Base-by-base conservation (phyloP, 1,140 invertebrate genomes). In the Heliconius melpomene region DNA sequence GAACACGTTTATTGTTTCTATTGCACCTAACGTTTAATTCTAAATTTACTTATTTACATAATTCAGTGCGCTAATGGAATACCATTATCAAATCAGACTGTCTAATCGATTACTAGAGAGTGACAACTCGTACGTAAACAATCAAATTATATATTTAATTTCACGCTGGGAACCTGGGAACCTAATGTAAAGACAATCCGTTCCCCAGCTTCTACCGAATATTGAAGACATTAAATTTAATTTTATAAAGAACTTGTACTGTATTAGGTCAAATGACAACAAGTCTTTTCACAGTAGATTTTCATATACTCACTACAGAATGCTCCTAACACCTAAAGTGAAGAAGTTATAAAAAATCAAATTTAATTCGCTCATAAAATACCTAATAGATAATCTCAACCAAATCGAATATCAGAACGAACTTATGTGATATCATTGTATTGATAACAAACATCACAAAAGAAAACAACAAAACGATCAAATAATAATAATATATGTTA, bases 21-120 rank as follows among this genome's bases (percentile, higher is more conserved):
- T 66, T 26, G 60, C 60, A 66, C 26, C 60, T 66, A 66, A 7
- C 23, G 11, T 66, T 29, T 66, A 66, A 26, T 26, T 29, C 26
- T 29, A 66, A 66, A 29, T 66, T 66, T 29, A 66, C 26, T 16
- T 66, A 66, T 66, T 66, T 66, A 66, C 23, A 29, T 9, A 66
- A 16, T 32, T 40, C 20, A 29, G 36, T 20, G 18, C 72, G 38
- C 72, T 79, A 79, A 79, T 79, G 77, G 77, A 79, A 57, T 32
- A 29, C 77, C 54, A 79, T 79, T 79, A 74, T 66, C 52, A 54
- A 74, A 74, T 52, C 60, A 66, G 2, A 66, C 23, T 66, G 60
- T 66, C 60, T 29, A 29, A 66, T 66, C 23, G 60, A 29, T 66
- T 66, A 66, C 8, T 29, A 66, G 13, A 66, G 11, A 66, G 60